These are phyloP conservation scores for Leistus spinibarbis DNA, from an alignment of 2,888 invertebrate species.

Conservation along the genomic window DNA sequence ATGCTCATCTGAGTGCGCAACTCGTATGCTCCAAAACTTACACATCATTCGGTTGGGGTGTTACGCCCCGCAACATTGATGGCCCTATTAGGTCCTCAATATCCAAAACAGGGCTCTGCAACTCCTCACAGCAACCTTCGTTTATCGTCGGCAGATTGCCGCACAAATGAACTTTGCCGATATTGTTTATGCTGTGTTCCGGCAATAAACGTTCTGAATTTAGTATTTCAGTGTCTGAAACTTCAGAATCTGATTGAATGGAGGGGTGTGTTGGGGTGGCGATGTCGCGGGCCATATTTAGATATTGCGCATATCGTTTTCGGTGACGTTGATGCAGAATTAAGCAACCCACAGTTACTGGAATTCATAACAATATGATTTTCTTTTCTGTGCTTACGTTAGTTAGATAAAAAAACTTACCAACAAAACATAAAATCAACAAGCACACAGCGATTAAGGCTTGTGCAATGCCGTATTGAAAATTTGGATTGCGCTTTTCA, in stretches of 20 bases:
- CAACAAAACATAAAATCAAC: conserved; percentile 78
- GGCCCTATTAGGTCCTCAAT: conserved; percentile 65
- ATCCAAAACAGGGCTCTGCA: conserved; percentile 59
- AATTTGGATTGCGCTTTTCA: conserved; percentile 73
- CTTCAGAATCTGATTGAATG: conserved; percentile 30
- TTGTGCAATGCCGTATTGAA: conserved; percentile 78
- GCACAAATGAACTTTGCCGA: conserved; percentile 43
- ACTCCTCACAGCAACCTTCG: conserved; percentile 47
- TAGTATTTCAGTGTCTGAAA: conserved; percentile 26
- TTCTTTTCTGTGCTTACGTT: not conserved
- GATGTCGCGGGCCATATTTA: conserved; percentile 66
- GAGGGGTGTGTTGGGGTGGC: conserved; percentile 49
- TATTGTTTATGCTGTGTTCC: conserved; percentile 37
- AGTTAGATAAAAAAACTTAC: conserved; percentile 58
- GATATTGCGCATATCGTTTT: conserved; percentile 70
- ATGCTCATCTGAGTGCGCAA: not conserved
- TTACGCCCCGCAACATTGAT: conserved; percentile 39
- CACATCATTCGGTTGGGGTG: conserved; percentile 44
- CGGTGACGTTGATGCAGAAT: conserved; percentile 83
- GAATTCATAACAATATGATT: conserved; percentile 42
- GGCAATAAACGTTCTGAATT: conserved; percentile 19
- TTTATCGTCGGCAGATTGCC: conserved; percentile 53
- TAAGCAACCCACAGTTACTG: conserved; percentile 80
- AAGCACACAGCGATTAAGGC: conserved; percentile 78
- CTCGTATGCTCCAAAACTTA: conserved; percentile 33